Evolutionary conservation across 1,140 invertebrate genomes (phyloP).

Genomic region (Zaprionus tsacasi): DNA sequence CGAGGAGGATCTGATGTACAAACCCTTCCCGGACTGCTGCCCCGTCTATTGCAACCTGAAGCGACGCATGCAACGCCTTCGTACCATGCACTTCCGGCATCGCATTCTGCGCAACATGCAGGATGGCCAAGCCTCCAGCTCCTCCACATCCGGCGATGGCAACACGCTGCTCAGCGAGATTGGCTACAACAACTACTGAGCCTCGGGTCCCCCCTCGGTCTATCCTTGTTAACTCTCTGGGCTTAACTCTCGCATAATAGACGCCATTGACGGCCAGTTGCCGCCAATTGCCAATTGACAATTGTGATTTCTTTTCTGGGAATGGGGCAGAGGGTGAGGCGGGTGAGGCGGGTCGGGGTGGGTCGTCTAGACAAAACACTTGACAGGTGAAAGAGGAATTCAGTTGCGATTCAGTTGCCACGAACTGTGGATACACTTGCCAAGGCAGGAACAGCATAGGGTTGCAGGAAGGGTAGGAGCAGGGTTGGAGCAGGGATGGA

Average conservation of each 20-base stretch:
- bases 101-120: constrained; percentile 75
- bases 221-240: constrained; percentile 41
- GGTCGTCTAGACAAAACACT: constrained; percentile 37
- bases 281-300: constrained; percentile 11
- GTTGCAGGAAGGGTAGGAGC: not conserved
- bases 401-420: not conserved
- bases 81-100: constrained; percentile 78
- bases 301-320: constrained; percentile 14
- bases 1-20: constrained; percentile 83
- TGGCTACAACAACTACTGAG: constrained; percentile 73
- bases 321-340: too few relatives aligned
- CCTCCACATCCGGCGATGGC: constrained; percentile 29
- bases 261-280: not conserved
- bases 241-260: constrained; percentile 16
- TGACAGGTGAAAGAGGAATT: not conserved
- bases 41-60: constrained; percentile 82
- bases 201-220: not conserved
- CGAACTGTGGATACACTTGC: constrained; percentile 14
- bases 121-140: constrained; percentile 50
- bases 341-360: too few relatives aligned
- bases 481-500: not conserved
- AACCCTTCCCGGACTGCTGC: constrained; percentile 80
- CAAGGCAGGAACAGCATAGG: not conserved
- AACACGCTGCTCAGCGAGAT: constrained; percentile 68
- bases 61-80: constrained; percentile 78